These are phyloP conservation scores for Ophonus ardosiacus DNA, from an alignment of 2,888 invertebrate genomes.

Conservation along the genomic window DNA sequence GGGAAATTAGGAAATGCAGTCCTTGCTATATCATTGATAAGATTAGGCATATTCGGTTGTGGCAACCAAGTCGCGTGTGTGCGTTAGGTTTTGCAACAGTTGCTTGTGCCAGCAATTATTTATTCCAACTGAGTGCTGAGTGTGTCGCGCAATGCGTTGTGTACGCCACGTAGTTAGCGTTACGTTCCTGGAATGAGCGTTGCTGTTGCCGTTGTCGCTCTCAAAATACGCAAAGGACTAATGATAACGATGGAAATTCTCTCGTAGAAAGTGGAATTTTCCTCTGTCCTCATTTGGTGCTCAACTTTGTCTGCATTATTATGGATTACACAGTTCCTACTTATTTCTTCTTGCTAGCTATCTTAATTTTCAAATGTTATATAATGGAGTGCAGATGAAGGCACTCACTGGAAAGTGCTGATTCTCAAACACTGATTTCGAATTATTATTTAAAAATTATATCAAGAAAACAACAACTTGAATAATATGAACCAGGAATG, in stretches of 20 bases:
- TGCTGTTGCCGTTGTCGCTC: not conserved
- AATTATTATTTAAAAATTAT: too few species aligned
- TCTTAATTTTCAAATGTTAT: not conserved
- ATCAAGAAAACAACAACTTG: too few species aligned
- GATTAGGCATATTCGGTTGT: constrained; percentile 21
- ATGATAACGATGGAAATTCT: constrained; percentile 43
- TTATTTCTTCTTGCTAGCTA: too few species aligned
- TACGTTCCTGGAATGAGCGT: constrained; percentile 31
- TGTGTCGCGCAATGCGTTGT: constrained; percentile 32
- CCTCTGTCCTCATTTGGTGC: constrained; percentile 21
- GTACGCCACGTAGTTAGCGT: constrained; percentile 3
- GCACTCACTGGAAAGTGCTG: too few species aligned
- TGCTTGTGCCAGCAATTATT: constrained; percentile 30
- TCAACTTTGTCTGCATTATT: not conserved
- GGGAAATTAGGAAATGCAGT: constrained; percentile 59
- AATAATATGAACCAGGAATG: too few species aligned
- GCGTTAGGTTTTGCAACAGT: constrained; percentile 47
- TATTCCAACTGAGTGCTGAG: constrained; percentile 20
- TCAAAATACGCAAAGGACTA: constrained; percentile 19
- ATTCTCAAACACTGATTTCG: too few species aligned
- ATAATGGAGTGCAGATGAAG: not conserved
- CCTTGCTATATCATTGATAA: constrained; percentile 48
- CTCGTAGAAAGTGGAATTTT: constrained; percentile 55
- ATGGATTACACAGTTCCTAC: not conserved
- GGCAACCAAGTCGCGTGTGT: not conserved